Evolutionary conservation across 2,888 invertebrate genomes (phyloP).

Genomic region (Folsomia candida): DNA sequence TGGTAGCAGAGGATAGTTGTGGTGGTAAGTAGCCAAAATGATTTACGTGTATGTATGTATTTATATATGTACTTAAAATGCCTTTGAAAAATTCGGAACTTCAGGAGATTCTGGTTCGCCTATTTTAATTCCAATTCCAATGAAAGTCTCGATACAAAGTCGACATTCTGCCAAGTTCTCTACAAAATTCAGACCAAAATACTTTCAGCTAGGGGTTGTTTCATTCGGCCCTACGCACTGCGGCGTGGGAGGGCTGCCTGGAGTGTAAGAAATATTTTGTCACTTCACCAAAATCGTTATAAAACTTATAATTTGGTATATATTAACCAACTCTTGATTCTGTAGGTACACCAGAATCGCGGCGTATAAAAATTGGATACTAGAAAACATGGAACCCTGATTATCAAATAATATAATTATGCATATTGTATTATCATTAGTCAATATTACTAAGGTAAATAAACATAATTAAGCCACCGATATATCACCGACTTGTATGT

Average conservation of each 20-base stretch:
- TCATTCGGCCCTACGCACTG: constrained; percentile 44
- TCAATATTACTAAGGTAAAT: neutral
- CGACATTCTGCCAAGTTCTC: no score
- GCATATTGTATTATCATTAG: neutral
- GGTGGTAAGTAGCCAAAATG: constrained; percentile 15
- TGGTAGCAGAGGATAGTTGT: constrained; percentile 40
- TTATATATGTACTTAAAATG: no score
- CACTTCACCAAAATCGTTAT: no score
- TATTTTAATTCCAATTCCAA: constrained; percentile 19
- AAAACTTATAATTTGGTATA: no score
- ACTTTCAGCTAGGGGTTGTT: constrained; percentile 48
- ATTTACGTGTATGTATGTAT: no score
- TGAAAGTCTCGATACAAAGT: neutral
- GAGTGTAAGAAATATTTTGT: no score
- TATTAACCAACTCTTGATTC: no score
- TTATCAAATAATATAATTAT: no score
- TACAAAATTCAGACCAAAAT: constrained; percentile 30
- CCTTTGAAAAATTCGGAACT: neutral
- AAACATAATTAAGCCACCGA: neutral
- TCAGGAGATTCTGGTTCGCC: constrained; percentile 44
- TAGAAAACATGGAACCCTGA: constrained; percentile 48
- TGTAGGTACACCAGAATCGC: constrained; percentile 34
- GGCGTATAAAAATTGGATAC: constrained; percentile 46
- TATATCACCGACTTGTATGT: no score
- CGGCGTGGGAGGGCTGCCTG: constrained; percentile 38